Evolutionary conservation across 2,113 vertebrate genomes (phyloP), one percentile per base, ranked within the genome.

Genomic region (Solea solea): DNA sequence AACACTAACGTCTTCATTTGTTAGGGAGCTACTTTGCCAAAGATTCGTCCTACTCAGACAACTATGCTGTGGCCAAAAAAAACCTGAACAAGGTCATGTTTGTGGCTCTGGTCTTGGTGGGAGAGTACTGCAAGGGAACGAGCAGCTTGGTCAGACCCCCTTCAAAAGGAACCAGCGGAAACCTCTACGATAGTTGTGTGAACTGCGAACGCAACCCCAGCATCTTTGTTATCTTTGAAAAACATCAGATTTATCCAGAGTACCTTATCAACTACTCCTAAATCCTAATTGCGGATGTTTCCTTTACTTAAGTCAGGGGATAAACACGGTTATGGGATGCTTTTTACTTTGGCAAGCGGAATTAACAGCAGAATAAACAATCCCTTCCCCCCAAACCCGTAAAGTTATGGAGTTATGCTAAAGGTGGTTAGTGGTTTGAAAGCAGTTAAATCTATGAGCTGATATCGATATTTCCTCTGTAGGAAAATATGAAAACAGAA

Each of bases 171-270:
- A 67, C 51, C 52, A 10, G 51, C 60, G 86, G 9, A 7, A 55
- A 57, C 9, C 64, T 89, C 51, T 95, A 91, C 3, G 91, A 94
- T 51, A 94, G 88, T 55, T 94, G 86, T 7, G 92, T 93, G 34
- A 72, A 93, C 64, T 8, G 15, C 0, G 9, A 15, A 62, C 54
- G 0, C 3, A n/a, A 87, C 57, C 90, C 91, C n/a, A 81, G 90
- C 51, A 89, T 94, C 63, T 94, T 92, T 70, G 90, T 95, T 0
- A 62, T 94, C 68, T 95, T 95, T 86, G 94, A 94, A 62, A 95
- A 95, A 53, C 82, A 88, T n/a, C 91, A 94, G 85, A 87, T 95
- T 82, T 95, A 93, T 61, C 88, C 87, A 1, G 90, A 89, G 49
- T 93, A 52, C 41, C 1, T 94, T 0, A 92, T 96, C 54, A 75